phyloP scores from a whole-genome alignment of 2,797 vertebrate genomes.

The Coluber constrictor region DNA sequence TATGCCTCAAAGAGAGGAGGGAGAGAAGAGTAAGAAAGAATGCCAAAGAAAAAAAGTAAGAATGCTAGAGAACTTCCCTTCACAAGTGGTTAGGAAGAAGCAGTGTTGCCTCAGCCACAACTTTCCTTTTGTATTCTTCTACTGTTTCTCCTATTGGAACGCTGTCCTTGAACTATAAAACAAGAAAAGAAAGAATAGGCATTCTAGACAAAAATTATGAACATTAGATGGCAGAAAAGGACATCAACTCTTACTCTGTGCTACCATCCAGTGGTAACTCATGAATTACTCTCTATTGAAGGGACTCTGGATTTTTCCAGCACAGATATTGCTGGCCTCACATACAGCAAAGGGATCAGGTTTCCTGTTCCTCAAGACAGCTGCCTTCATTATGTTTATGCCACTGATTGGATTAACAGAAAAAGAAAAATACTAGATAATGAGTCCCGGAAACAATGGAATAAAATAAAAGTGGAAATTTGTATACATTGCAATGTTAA shows the following conservation, averaged over 20 bases:
- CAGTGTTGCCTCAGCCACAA: neutral
- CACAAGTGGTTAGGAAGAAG: neutral
- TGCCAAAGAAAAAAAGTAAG: neutral
- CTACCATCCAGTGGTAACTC: neutral
- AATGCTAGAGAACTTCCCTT: neutral
- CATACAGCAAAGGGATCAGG: neutral
- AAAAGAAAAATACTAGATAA: neutral
- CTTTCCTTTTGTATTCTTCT: neutral
- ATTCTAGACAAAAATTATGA: neutral
- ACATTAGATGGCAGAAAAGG: neutral
- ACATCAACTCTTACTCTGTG: neutral
- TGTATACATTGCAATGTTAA: neutral
- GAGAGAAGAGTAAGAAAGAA: neutral
- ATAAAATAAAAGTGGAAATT: neutral
- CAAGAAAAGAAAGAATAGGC: neutral
- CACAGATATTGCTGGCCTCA: neutral
- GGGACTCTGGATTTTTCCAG: neutral
- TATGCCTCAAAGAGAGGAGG: neutral
- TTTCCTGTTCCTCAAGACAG: neutral
- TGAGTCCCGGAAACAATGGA: neutral
- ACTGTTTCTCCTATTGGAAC: neutral
- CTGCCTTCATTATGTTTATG: neutral
- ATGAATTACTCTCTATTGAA: neutral
- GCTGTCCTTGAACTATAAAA: neutral
- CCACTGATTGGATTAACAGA: neutral